phyloP scores from a whole-genome alignment of 2,113 vertebrate genomes.

The Oreocharis arfaki region DNA sequence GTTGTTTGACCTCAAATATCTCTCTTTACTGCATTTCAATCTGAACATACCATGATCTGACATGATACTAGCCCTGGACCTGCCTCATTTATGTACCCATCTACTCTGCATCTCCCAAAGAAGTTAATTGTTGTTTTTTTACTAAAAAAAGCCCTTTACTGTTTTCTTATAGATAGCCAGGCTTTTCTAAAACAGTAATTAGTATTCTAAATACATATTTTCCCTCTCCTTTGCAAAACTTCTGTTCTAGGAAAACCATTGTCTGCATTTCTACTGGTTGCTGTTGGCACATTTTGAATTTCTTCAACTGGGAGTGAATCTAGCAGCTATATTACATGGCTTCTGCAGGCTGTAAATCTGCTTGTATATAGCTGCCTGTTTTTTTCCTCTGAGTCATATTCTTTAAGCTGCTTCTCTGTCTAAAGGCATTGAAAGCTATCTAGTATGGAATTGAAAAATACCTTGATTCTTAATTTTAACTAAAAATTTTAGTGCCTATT shows the following conservation, averaged over 20 bases:
- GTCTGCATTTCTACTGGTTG: background rate
- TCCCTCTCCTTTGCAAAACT: background rate
- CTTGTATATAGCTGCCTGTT: background rate
- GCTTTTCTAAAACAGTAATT: background rate
- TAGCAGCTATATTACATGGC: background rate
- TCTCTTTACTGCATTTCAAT: background rate
- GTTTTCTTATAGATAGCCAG: background rate
- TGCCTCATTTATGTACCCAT: background rate
- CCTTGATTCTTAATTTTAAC: background rate
- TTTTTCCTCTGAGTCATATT: background rate
- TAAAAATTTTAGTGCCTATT: background rate
- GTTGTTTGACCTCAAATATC: background rate
- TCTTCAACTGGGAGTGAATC: background rate
- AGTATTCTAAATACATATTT: background rate
- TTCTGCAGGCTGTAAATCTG: background rate
- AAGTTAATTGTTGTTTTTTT: background rate
- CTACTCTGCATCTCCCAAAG: background rate
- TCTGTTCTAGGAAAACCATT: fast-evolving
- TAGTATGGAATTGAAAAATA: background rate
- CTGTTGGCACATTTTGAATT: background rate
- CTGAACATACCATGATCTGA: background rate
- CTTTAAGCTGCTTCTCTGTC: background rate
- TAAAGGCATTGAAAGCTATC: background rate
- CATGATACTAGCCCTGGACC: background rate
- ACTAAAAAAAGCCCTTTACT: background rate